These are phyloP conservation scores for Pholis gunnellus DNA, from an alignment of 2,113 vertebrate species.

Conservation along the genomic window DNA sequence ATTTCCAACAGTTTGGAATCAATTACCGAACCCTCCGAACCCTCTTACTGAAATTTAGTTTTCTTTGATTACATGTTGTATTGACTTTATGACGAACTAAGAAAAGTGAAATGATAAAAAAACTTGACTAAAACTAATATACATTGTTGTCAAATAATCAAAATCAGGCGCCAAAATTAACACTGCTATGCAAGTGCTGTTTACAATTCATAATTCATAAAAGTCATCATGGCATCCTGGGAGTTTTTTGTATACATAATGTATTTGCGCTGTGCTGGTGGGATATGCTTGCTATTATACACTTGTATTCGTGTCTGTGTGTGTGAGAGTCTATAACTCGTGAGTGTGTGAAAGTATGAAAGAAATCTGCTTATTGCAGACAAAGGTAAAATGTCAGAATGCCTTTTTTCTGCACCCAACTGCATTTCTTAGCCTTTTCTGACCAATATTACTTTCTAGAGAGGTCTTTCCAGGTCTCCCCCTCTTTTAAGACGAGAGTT, in stretches of 20 bases:
- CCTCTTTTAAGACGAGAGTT: conserved; percentile 7
- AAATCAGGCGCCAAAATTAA: background rate
- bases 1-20: background rate
- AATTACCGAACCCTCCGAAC: background rate
- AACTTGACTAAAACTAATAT: background rate
- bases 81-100: too few species aligned
- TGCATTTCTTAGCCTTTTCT: conserved; percentile 46
- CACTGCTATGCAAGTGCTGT: background rate
- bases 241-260: background rate
- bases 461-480: conserved; percentile 28
- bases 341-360: conserved; percentile 7
- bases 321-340: background rate
- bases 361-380: conserved; percentile 46
- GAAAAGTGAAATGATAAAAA: background rate
- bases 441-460: conserved; percentile 57
- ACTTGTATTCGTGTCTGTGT: background rate
- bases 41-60: too few species aligned
- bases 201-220: background rate
- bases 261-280: background rate
- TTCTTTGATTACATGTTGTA: too few species aligned
- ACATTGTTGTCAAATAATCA: background rate
- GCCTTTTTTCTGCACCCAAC: conserved; percentile 34
- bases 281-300: background rate
- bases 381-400: conserved; percentile 47
- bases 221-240: background rate